Conservation (phyloP, 2,888 invertebrate species). For the Tenthredo scrophulariae region DNA sequence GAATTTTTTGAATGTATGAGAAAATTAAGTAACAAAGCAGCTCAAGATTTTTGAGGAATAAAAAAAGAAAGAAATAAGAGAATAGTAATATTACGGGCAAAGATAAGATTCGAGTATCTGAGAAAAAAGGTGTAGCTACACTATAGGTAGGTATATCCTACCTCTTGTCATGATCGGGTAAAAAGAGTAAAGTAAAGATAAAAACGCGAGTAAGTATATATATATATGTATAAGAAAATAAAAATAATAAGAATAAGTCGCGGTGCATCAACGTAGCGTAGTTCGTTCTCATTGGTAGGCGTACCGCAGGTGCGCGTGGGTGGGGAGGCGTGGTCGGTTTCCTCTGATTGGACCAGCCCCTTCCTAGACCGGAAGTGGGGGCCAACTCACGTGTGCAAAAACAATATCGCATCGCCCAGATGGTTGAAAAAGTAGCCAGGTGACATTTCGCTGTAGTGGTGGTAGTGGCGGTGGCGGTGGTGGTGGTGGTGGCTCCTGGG, state of each 20-base stretch:
- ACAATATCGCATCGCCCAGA: slow-evolving; percentile 73
- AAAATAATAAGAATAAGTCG: slow-evolving; percentile 12
- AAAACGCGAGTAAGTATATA: not conserved
- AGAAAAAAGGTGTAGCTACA: not conserved
- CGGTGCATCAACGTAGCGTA: slow-evolving; percentile 63
- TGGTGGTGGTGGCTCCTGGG: slow-evolving; percentile 65
- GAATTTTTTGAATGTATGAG: too few relatives aligned
- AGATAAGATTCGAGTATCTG: not conserved
- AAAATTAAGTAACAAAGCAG: too few relatives aligned
- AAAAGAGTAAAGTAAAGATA: not conserved
- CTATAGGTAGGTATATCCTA: too few relatives aligned
- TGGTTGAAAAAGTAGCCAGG: slow-evolving; percentile 76
- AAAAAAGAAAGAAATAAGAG: not conserved
- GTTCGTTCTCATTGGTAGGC: slow-evolving; percentile 72
- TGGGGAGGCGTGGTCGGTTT: slow-evolving; percentile 74
- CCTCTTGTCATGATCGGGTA: not conserved
- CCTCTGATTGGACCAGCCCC: slow-evolving; percentile 69
- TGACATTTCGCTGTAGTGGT: slow-evolving; percentile 74
- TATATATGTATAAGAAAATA: not conserved
- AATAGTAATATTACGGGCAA: not conserved
- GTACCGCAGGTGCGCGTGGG: slow-evolving; percentile 77
- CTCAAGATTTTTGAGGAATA: not conserved
- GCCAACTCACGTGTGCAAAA: slow-evolving; percentile 67
- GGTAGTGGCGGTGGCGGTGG: slow-evolving; percentile 56
- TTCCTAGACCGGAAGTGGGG: slow-evolving; percentile 70